Percentiles rank a stretch among this genome's conserved stretches.
Conservation (phyloP, 2,888 invertebrate genomes). For the Beris chalybata region DNA sequence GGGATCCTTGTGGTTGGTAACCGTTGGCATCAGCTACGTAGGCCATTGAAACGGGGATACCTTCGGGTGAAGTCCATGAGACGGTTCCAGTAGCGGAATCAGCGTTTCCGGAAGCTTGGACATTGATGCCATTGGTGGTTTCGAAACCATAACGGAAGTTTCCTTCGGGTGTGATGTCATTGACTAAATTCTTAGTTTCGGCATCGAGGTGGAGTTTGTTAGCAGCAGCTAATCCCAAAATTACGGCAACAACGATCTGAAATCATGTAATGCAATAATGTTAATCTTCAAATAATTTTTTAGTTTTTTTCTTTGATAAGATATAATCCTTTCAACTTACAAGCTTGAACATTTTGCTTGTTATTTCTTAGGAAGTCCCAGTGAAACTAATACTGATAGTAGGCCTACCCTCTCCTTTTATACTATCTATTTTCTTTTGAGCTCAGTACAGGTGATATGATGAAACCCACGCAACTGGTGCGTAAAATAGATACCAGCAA, state of each 20-base stretch:
- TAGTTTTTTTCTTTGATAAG: background rate
- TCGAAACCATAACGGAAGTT: constrained; percentile 57
- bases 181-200: constrained; percentile 55
- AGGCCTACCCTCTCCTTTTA: constrained; percentile 6
- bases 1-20: constrained; percentile 57
- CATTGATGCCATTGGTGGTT: constrained; percentile 65
- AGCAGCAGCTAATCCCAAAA: constrained; percentile 48
- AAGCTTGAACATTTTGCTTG: constrained; percentile 25
- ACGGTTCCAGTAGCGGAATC: constrained; percentile 60
- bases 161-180: constrained; percentile 54
- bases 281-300: background rate
- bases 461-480: constrained; percentile 4
- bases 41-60: constrained; percentile 52
- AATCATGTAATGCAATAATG: background rate
- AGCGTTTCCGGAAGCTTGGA: constrained; percentile 60
- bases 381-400: constrained; percentile 13
- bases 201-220: constrained; percentile 52
- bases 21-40: constrained; percentile 65
- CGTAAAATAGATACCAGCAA: constrained; percentile 3
- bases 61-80: constrained; percentile 61
- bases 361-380: constrained; percentile 7
- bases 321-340: constrained; percentile 23
- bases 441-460: background rate
- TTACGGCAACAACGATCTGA: constrained; percentile 39
- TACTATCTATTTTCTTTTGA: constrained; percentile 5